Evolutionary conservation across 2,113 vertebrate species (phyloP).

Genomic region (Leptobrachium ailaonicum): DNA sequence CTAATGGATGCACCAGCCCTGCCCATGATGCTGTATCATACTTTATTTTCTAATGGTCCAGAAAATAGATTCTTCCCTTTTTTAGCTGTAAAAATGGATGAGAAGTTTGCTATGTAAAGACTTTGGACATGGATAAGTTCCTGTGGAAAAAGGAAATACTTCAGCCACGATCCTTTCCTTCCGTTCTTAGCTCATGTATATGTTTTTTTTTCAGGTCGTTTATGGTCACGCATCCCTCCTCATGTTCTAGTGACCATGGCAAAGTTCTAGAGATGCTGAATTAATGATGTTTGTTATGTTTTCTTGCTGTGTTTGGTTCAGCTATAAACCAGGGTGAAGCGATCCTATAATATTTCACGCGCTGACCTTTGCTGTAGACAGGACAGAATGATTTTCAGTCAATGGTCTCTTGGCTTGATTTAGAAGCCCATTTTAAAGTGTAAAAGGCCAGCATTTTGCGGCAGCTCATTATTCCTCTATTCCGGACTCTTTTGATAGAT

Average conservation of each 20-base stretch:
- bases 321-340: conserved; percentile 56
- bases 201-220: too few relatives aligned
- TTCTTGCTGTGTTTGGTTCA: conserved; percentile 35
- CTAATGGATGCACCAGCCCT: too few relatives aligned
- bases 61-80: too few relatives aligned
- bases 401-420: conserved; percentile 61
- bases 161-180: too few relatives aligned
- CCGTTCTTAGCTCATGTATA: too few relatives aligned
- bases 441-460: conserved; percentile 58
- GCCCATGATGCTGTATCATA: too few relatives aligned
- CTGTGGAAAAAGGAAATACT: too few relatives aligned
- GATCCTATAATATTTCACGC: conserved; percentile 60
- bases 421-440: conserved; percentile 62
- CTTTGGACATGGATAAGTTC: too few relatives aligned
- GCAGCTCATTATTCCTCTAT: conserved; percentile 60
- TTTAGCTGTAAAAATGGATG: too few relatives aligned
- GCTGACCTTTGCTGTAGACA: conserved; percentile 60
- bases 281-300: conserved; percentile 1
- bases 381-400: conserved; percentile 64
- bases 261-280: not conserved
- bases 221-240: not conserved
- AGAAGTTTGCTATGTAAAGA: too few relatives aligned
- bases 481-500: conserved; percentile 57
- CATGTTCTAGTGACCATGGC: not conserved
- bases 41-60: too few relatives aligned